These are phyloP conservation scores for Andrena marginata DNA, from an alignment of 2,888 invertebrate genomes.

Conservation along the genomic window DNA sequence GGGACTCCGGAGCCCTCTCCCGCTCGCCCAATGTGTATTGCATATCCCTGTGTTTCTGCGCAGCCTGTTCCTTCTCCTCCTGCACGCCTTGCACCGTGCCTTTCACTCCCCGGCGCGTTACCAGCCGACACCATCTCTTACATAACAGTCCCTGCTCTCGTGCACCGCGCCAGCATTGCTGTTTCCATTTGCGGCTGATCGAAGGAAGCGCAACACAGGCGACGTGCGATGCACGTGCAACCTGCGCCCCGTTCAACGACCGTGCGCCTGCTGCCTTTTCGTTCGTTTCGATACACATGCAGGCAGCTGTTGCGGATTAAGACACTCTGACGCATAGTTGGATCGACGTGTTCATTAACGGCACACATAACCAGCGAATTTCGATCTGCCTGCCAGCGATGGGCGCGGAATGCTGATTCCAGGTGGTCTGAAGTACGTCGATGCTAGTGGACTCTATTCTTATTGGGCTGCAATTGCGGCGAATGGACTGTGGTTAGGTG, in stretches of 20 bases:
- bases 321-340: background rate
- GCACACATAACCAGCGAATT: no score
- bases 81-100: background rate
- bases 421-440: no score
- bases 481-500: no score
- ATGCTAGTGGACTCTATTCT: no score
- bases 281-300: constrained; percentile 23
- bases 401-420: no score
- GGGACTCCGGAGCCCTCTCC: no score
- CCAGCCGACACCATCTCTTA: constrained; percentile 69
- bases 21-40: background rate
- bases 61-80: constrained; percentile 24
- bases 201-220: constrained; percentile 21
- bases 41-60: constrained; percentile 22
- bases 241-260: constrained; percentile 57
- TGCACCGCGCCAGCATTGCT: constrained; percentile 42
- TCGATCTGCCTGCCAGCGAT: no score
- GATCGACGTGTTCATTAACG: background rate
- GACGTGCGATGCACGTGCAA: constrained; percentile 50
- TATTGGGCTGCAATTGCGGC: no score
- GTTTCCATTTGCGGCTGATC: constrained; percentile 55
- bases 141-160: constrained; percentile 66
- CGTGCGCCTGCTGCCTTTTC: constrained; percentile 41
- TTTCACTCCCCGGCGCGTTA: constrained; percentile 34
- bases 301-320: constrained; percentile 18